Evolutionary conservation across 2,113 vertebrate species (phyloP).

Genomic region (Mugil cephalus): DNA sequence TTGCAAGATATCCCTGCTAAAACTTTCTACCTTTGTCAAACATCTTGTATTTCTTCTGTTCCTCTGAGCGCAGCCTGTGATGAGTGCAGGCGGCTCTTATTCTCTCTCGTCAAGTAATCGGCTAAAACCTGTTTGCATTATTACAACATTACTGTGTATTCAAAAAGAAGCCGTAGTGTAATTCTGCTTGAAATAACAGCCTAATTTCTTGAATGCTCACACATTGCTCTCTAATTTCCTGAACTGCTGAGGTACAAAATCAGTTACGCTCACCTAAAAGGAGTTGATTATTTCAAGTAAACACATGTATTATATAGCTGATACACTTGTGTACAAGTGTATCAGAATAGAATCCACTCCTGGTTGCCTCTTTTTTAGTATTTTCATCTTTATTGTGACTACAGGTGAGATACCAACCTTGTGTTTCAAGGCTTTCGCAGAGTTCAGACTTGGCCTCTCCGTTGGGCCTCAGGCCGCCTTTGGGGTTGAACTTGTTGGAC

Average conservation of each 20-base stretch:
- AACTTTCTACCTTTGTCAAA: background rate
- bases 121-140: too few relatives aligned
- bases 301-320: background rate
- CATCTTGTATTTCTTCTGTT: too few relatives aligned
- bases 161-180: background rate
- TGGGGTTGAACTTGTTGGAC: constrained; percentile 98
- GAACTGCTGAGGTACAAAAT: constrained; percentile 38
- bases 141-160: too few relatives aligned
- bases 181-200: background rate
- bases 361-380: background rate
- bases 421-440: constrained; percentile 94
- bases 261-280: constrained; percentile 38
- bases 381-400: background rate
- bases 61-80: too few relatives aligned
- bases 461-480: constrained; percentile 92
- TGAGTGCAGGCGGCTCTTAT: too few relatives aligned
- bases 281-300: constrained; percentile 6
- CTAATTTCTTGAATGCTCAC: constrained; percentile 11
- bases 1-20: constrained; percentile 1
- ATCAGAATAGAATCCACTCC: background rate
- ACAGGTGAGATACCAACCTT: constrained; percentile 81
- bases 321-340: background rate
- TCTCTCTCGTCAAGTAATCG: too few relatives aligned
- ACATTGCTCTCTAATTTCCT: constrained; percentile 29
- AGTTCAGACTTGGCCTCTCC: constrained; percentile 97